Evolutionary conservation across 1,140 invertebrate genomes (phyloP).

Genomic region (Lineus longissimus): DNA sequence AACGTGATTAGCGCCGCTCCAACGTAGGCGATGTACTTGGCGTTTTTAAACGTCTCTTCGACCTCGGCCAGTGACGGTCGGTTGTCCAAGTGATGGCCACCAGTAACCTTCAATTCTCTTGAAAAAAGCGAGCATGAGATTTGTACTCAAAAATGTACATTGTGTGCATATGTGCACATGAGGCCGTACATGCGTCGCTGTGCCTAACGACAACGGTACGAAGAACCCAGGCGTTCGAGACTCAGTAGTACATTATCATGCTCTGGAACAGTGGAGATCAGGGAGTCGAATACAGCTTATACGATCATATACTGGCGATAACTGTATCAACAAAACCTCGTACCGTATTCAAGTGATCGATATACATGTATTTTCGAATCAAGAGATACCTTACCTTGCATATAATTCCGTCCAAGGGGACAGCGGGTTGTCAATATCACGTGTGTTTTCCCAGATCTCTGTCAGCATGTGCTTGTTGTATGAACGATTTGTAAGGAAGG

Average conservation of each 20-base stretch:
- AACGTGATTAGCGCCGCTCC: constrained; percentile 26
- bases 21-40: constrained; percentile 29
- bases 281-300: no score
- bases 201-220: no score
- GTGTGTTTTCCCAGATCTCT: constrained; percentile 53
- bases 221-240: no score
- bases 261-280: no score
- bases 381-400: constrained; percentile 32
- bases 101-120: constrained; percentile 43
- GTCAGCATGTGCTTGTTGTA: constrained; percentile 10
- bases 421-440: constrained; percentile 56
- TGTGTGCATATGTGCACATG: no score
- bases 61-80: constrained; percentile 41
- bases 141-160: no score
- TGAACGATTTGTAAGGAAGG: constrained; percentile 31
- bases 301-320: no score
- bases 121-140: background rate
- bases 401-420: constrained; percentile 53
- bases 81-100: constrained; percentile 35
- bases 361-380: background rate
- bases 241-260: no score
- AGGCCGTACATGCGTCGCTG: no score
- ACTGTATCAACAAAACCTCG: no score
- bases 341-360: no score
- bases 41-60: constrained; percentile 30